phyloP scores from a whole-genome alignment of 2,888 invertebrate species.

The Candidula unifasciata region DNA sequence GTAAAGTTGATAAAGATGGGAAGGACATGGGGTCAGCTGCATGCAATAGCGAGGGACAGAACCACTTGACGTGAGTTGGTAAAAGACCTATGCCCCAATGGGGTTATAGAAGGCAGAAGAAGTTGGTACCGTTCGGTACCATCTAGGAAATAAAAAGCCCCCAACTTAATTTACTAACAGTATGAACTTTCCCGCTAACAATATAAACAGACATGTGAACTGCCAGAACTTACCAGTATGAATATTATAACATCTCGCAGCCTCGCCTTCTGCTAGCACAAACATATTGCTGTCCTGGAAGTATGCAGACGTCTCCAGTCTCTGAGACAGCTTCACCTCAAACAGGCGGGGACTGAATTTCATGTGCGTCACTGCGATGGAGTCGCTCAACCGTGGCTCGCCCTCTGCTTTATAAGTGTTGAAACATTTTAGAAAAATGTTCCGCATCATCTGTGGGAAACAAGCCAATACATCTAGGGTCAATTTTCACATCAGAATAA shows the following conservation, averaged over 20 bases:
- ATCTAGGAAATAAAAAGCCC: too few species aligned
- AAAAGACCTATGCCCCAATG: too few species aligned
- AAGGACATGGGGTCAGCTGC: too few species aligned
- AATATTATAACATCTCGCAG: slow-evolving; percentile 72
- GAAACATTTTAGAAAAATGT: slow-evolving; percentile 75
- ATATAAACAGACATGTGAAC: neutral
- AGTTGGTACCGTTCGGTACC: too few species aligned
- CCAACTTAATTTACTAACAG: too few species aligned
- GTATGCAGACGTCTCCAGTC: slow-evolving; percentile 71
- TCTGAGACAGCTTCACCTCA: slow-evolving; percentile 73
- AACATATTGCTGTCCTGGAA: slow-evolving; percentile 73
- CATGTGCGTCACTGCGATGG: slow-evolving; percentile 70
- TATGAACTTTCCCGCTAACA: too few species aligned
- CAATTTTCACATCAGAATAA: too few species aligned
- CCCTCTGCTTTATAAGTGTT: slow-evolving; percentile 70
- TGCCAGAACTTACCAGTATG: slow-evolving; percentile 68
- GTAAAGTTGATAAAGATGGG: too few species aligned
- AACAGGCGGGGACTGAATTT: slow-evolving; percentile 75
- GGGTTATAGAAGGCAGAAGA: too few species aligned
- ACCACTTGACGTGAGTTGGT: too few species aligned
- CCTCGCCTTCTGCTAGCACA: slow-evolving; percentile 74
- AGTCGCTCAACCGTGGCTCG: slow-evolving; percentile 69
- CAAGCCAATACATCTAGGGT: too few species aligned
- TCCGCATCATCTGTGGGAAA: slow-evolving; percentile 75
- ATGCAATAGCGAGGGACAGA: too few species aligned